A percentile compares a stretch with the other conserved stretches of the same genome.
These are phyloP conservation scores for Mizuhopecten yessoensis DNA, from an alignment of 1,140 invertebrate genomes.

Conservation along the genomic window DNA sequence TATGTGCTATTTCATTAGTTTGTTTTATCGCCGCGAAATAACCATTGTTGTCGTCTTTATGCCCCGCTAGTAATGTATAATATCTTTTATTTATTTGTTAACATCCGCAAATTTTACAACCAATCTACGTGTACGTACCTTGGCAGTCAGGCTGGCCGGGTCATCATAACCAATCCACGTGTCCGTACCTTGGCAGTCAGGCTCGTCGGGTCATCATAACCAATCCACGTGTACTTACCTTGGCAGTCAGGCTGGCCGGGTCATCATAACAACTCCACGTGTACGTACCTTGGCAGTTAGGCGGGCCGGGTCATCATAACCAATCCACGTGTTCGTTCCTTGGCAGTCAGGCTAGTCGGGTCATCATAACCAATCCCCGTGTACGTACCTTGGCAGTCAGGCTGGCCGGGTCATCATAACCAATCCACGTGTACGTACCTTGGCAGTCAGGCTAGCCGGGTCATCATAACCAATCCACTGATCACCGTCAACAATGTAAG, in stretches of 20 bases:
- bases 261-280: neutral
- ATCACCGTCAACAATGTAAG: constrained; percentile 90
- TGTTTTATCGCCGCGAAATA: no score
- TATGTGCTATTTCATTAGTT: no score
- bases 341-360: neutral
- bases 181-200: neutral
- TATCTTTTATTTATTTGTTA: no score
- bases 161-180: no score
- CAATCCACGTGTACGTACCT: constrained; percentile 83
- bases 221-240: neutral
- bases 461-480: constrained; percentile 97
- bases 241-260: neutral
- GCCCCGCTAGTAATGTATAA: no score
- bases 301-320: neutral
- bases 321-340: neutral
- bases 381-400: neutral
- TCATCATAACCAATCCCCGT: neutral
- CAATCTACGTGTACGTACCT: no score
- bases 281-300: neutral
- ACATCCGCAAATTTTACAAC: no score
- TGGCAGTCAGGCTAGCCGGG: constrained; percentile 88
- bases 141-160: neutral
- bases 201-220: neutral
- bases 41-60: no score
- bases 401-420: constrained; percentile 87